Conservation (phyloP, 2,888 invertebrate genomes). For the Hirtodrosophila trivittata region DNA sequence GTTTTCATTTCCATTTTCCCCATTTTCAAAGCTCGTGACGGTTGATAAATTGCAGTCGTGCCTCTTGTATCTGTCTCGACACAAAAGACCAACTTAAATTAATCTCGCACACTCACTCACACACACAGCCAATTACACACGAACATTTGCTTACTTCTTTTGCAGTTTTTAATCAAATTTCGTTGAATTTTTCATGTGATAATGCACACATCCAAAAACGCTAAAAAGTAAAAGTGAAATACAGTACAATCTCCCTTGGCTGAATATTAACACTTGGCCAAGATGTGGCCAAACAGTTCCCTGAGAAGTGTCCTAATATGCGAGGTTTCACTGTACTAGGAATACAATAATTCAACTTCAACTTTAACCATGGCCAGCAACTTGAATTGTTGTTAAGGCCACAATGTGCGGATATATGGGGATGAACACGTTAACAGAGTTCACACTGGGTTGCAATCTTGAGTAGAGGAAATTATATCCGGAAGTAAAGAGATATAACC, state of each 20-base stretch:
- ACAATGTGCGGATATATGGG: no score
- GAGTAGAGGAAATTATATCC: no score
- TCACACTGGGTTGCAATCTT: no score
- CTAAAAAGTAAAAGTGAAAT: slow-evolving; percentile 51
- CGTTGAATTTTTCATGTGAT: slow-evolving; percentile 73
- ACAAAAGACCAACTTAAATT: slow-evolving; percentile 55
- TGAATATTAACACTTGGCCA: no score
- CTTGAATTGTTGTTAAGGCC: no score
- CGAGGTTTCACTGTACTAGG: no score
- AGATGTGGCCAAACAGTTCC: no score
- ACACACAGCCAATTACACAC: slow-evolving; percentile 30
- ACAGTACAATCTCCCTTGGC: slow-evolving; percentile 10
- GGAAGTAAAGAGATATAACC: no score
- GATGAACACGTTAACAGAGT: no score
- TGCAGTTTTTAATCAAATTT: slow-evolving; percentile 76
- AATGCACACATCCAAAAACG: slow-evolving; percentile 57
- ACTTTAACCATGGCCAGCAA: no score
- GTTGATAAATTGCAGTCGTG: slow-evolving; percentile 77
- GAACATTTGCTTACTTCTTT: slow-evolving; percentile 50
- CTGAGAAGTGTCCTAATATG: no score
- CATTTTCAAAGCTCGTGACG: slow-evolving; percentile 43
- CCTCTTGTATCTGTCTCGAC: slow-evolving; percentile 30
- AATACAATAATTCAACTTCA: no score
- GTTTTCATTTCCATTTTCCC: slow-evolving; percentile 59
- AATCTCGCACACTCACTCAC: slow-evolving; percentile 46